These are phyloP conservation scores for Chymomyza costata DNA, from an alignment of 1,140 invertebrate species.

Conservation along the genomic window DNA sequence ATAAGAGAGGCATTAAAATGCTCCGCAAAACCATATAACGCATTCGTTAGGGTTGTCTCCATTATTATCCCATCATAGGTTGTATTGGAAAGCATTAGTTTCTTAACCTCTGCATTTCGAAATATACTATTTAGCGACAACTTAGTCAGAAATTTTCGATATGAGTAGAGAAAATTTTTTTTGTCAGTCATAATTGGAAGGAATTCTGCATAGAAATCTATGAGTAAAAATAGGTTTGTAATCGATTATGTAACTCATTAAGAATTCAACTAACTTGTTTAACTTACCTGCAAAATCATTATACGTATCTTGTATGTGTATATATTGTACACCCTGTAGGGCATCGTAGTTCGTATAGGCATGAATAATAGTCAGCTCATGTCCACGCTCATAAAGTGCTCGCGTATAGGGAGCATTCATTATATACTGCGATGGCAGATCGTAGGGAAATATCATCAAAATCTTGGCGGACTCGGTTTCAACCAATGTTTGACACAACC, in stretches of 20 bases:
- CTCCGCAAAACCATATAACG: constrained; percentile 52
- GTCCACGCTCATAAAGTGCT: background rate
- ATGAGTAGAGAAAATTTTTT: background rate
- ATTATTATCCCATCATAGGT: constrained; percentile 30
- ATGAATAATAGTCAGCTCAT: background rate
- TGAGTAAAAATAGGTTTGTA: no score
- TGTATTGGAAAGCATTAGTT: background rate
- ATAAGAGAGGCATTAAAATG: constrained; percentile 57
- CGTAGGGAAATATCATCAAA: no score
- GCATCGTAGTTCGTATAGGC: background rate
- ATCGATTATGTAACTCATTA: no score
- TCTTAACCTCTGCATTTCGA: background rate
- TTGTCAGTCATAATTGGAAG: background rate
- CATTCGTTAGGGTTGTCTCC: constrained; percentile 49
- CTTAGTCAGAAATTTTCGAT: background rate
- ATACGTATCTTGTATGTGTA: background rate
- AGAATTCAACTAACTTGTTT: no score
- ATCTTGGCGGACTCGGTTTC: no score
- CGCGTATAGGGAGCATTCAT: background rate
- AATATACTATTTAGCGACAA: no score
- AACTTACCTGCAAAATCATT: background rate
- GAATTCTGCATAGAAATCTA: background rate
- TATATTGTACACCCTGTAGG: background rate
- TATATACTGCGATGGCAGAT: background rate
- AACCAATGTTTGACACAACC: no score